A percentile compares a stretch with the other conserved stretches of the same genome.
Conservation (phyloP, 2,797 vertebrate species). For the Alca torda region DNA sequence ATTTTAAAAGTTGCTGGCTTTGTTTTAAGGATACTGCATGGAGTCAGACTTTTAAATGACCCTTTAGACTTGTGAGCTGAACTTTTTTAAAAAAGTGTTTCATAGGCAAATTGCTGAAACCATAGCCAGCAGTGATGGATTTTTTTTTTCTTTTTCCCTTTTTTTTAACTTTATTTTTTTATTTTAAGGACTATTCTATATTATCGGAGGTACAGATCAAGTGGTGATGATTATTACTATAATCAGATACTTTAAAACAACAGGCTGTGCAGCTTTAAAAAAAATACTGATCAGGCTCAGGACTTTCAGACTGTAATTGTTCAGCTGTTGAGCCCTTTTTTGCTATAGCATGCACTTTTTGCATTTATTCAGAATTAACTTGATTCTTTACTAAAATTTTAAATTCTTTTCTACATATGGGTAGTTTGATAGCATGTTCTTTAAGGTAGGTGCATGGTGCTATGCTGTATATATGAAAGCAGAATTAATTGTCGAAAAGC, state of each 20-base stretch:
- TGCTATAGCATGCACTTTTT: neutral
- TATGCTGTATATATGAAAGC: neutral
- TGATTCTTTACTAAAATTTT: neutral
- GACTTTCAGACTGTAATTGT: neutral
- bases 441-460: neutral
- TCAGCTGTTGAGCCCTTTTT: neutral
- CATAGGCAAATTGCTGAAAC: neutral
- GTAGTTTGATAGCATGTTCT: neutral
- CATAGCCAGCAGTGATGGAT: neutral
- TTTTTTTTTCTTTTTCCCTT: neutral
- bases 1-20: neutral
- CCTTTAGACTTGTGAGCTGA: neutral
- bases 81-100: neutral
- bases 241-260: neutral
- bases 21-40: neutral
- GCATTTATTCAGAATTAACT: neutral
- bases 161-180: neutral
- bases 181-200: neutral
- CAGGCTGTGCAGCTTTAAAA: neutral
- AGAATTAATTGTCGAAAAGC: neutral
- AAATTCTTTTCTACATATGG: neutral
- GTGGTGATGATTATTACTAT: neutral
- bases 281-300: neutral
- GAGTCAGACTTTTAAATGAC: neutral
- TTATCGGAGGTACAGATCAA: neutral